Evolutionary conservation across 2,888 invertebrate species (phyloP).

Genomic region (Microplitis manilae): DNA sequence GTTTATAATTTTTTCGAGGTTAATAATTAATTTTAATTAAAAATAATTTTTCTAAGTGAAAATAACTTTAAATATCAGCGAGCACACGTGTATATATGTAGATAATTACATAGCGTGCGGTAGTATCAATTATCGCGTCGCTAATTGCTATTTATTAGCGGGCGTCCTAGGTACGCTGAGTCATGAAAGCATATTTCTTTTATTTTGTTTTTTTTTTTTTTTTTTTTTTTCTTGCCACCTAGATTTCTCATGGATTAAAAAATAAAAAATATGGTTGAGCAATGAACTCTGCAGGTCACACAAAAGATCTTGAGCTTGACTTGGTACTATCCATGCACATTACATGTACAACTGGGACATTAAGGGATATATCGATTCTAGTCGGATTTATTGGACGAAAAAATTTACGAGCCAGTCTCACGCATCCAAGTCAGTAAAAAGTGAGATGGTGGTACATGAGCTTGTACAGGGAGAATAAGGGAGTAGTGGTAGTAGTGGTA

Average conservation of each 20-base stretch:
- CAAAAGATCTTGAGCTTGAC: background rate
- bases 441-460: background rate
- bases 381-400: background rate
- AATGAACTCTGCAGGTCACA: background rate
- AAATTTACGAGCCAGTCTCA: background rate
- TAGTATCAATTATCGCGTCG: slow-evolving; percentile 56
- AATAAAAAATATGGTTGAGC: background rate
- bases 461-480: background rate
- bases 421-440: background rate
- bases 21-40: background rate
- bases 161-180: slow-evolving; percentile 19
- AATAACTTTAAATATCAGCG: background rate
- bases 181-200: slow-evolving; percentile 23
- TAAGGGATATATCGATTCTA: too few species aligned
- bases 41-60: background rate
- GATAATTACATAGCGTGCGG: slow-evolving; percentile 14
- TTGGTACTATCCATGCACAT: too few species aligned
- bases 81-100: background rate
- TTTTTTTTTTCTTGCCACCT: background rate
- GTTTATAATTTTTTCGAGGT: background rate
- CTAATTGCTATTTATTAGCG: slow-evolving; percentile 60
- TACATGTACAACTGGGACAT: too few species aligned
- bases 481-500: too few species aligned
- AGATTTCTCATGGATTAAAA: background rate
- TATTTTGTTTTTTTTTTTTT: background rate